Percentiles rank a stretch among this genome's conserved stretches.
Conservation (phyloP, 1,140 invertebrate genomes). For the Stegodyphus mimosarum region DNA sequence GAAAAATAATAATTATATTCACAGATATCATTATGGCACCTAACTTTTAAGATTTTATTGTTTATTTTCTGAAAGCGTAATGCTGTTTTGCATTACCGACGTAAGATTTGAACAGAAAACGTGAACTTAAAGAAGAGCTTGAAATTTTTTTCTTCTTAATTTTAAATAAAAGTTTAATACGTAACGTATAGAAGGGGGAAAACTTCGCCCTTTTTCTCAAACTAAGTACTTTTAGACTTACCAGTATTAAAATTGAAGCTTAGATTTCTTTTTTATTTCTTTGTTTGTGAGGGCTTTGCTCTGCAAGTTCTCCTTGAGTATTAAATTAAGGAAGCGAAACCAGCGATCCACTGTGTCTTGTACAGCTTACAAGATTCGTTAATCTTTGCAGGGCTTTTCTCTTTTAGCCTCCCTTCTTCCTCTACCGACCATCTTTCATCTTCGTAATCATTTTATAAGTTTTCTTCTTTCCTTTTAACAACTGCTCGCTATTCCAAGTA, state of each 20-base stretch:
- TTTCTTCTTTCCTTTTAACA: slow-evolving; percentile 18
- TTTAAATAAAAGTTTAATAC: too few relatives aligned
- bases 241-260: not conserved
- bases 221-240: not conserved
- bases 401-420: not conserved
- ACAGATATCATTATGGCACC: too few relatives aligned
- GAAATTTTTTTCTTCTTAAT: too few relatives aligned
- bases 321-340: not conserved
- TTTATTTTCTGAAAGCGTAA: too few relatives aligned
- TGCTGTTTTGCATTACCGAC: too few relatives aligned
- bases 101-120: too few relatives aligned
- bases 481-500: not conserved
- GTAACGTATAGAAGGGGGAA: too few relatives aligned
- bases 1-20: too few relatives aligned
- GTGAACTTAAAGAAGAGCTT: too few relatives aligned
- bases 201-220: not conserved
- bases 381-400: slow-evolving; percentile 13
- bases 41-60: too few relatives aligned
- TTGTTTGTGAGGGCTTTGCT: not conserved
- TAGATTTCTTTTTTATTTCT: not conserved
- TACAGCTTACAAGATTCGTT: not conserved
- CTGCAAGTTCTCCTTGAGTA: not conserved
- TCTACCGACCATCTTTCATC: slow-evolving; percentile 17
- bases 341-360: not conserved
- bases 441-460: slow-evolving; percentile 38